phyloP scores from a whole-genome alignment of 1,140 invertebrate species.

The Bilobella aurantiaca region DNA sequence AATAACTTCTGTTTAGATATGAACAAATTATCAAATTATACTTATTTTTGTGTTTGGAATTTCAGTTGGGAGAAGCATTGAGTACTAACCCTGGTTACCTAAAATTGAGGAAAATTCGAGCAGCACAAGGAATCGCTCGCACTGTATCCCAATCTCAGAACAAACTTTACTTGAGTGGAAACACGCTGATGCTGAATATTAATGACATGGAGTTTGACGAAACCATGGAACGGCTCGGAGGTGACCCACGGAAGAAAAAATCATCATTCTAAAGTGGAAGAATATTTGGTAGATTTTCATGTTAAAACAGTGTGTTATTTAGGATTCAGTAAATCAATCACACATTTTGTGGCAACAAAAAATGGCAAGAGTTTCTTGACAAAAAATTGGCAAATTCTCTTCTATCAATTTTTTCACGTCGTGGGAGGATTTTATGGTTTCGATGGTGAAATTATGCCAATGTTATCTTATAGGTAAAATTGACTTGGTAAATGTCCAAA shows the following conservation, averaged over 20 bases:
- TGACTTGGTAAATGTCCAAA: too few species aligned
- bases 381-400: too few species aligned
- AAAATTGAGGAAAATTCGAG: conserved; percentile 92
- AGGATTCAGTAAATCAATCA: too few species aligned
- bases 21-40: background rate
- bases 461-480: too few species aligned
- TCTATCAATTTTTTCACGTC: too few species aligned
- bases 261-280: background rate
- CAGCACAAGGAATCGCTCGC: conserved; percentile 91
- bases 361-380: too few species aligned
- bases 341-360: too few species aligned
- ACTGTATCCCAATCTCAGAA: conserved; percentile 93
- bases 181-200: conserved; percentile 92
- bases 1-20: background rate
- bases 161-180: conserved; percentile 83
- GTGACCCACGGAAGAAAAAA: conserved; percentile 9
- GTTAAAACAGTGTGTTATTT: too few species aligned
- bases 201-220: conserved; percentile 88
- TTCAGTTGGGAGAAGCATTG: conserved; percentile 87
- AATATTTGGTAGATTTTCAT: too few species aligned
- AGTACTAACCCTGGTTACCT: conserved; percentile 92
- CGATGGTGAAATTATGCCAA: too few species aligned
- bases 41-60: conserved; percentile 35
- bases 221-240: conserved; percentile 55
- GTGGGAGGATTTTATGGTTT: too few species aligned